phyloP scores from a whole-genome alignment of 2,113 vertebrate species.

The Oryzias woworae region DNA sequence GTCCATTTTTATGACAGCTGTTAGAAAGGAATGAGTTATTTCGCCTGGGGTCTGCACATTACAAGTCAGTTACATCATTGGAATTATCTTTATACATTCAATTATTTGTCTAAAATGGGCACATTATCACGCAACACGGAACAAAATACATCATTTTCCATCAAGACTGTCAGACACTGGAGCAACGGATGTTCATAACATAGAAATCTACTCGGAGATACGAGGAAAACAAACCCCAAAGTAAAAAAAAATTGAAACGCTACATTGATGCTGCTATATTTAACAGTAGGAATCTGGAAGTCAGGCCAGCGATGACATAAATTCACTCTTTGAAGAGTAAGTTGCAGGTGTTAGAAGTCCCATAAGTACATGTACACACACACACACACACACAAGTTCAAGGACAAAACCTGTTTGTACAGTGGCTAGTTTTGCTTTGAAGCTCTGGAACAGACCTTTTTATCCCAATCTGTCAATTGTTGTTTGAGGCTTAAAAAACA shows the following conservation, averaged over 20 bases:
- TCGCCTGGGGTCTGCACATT: background rate
- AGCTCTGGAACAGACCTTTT: constrained; percentile 2
- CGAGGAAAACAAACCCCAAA: background rate
- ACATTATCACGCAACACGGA: constrained; percentile 1
- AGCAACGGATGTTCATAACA: constrained; percentile 6
- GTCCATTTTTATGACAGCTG: constrained; percentile 40
- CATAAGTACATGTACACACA: constrained; percentile 70
- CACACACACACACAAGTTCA: constrained; percentile 63
- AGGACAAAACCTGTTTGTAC: constrained; percentile 47
- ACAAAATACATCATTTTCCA: background rate
- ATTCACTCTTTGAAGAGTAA: constrained; percentile 37
- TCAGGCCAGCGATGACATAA: constrained; percentile 42
- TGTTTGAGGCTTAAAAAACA: too few relatives aligned
- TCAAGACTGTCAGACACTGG: background rate
- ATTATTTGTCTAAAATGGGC: constrained; percentile 1
- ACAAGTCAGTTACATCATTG: constrained; percentile 10
- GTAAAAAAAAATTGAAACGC: constrained; percentile 8
- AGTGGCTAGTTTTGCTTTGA: constrained; percentile 14
- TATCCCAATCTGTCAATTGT: too few relatives aligned
- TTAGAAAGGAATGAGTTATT: constrained; percentile 54
- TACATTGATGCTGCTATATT: constrained; percentile 47
- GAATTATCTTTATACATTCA: constrained; percentile 38
- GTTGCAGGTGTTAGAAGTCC: constrained; percentile 84
- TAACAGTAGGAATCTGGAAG: constrained; percentile 22
- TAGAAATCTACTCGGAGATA: background rate